Percentiles rank a stretch among this genome's conserved stretches.
Conservation (phyloP, 2,113 vertebrate species). For the Taurulus bubalis region DNA sequence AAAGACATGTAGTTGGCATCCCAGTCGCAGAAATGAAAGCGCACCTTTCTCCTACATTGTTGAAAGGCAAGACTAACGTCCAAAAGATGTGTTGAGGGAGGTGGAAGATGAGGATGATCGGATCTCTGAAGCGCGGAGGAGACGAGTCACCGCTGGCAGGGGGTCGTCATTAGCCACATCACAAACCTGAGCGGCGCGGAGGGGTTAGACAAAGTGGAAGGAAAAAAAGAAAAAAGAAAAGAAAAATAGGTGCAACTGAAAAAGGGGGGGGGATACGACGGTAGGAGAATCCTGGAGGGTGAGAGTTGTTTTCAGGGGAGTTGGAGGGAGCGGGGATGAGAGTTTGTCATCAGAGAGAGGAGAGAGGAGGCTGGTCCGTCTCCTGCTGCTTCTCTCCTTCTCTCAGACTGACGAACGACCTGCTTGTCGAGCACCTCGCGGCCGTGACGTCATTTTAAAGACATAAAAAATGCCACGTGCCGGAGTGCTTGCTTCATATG, state of each 20-base stretch:
- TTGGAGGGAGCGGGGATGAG: conserved; percentile 57
- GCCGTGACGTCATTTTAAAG: conserved; percentile 84
- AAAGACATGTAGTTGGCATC: conserved; percentile 68
- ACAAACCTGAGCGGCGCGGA: conserved; percentile 31
- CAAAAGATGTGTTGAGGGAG: conserved; percentile 9
- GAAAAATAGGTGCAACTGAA: conserved; percentile 51
- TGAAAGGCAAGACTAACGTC: conserved; percentile 42
- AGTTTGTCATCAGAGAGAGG: conserved; percentile 58
- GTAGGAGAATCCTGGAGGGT: conserved; percentile 49
- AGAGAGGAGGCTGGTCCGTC: conserved; percentile 67
- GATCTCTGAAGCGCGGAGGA: conserved; percentile 47
- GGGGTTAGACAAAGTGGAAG: conserved; percentile 34
- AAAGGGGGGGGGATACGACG: conserved; percentile 25
- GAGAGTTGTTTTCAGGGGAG: conserved; percentile 65
- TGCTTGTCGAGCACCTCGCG: conserved; percentile 74
- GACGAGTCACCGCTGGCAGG: conserved; percentile 61
- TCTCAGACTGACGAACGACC: conserved; percentile 80
- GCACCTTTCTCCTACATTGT: conserved; percentile 71
- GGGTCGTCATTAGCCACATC: conserved; percentile 63
- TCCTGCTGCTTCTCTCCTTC: conserved; percentile 74
- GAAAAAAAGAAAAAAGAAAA: neutral
- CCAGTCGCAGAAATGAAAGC: conserved; percentile 68
- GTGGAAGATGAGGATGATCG: conserved; percentile 41
- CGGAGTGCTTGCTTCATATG: conserved; percentile 32
- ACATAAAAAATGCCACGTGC: conserved; percentile 56